Evolutionary conservation across 2,113 vertebrate species (phyloP).

Genomic region (Pristiophorus japonicus): DNA sequence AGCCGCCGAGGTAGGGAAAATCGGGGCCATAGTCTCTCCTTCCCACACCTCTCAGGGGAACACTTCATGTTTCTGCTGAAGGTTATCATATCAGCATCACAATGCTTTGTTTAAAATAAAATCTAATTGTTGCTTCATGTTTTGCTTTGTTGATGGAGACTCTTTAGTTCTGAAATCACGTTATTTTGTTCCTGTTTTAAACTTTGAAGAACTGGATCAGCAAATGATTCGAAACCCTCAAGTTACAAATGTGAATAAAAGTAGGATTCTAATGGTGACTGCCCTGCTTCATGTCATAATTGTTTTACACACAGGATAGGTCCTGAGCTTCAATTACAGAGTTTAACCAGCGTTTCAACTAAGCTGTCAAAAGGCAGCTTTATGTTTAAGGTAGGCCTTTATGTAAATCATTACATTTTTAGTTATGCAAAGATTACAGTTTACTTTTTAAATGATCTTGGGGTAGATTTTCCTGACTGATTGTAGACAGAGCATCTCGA

Average conservation of each 20-base stretch:
- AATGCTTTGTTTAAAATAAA: background rate
- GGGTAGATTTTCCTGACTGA: background rate
- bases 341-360: background rate
- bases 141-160: background rate
- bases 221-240: background rate
- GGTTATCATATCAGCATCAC: background rate
- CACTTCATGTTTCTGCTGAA: background rate
- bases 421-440: background rate
- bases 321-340: too few relatives aligned
- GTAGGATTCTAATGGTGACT: background rate
- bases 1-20: too few relatives aligned
- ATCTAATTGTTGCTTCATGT: background rate
- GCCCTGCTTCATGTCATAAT: background rate
- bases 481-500: background rate
- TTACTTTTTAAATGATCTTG: background rate
- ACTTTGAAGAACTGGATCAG: background rate
- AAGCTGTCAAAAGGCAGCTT: background rate
- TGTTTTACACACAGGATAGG: background rate
- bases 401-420: background rate
- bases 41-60: too few relatives aligned
- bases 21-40: too few relatives aligned
- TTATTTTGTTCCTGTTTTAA: background rate
- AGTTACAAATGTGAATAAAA: background rate
- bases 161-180: background rate
- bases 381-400: background rate